Percentiles rank a stretch among this genome's conserved stretches.
Conservation (phyloP, 2,113 vertebrate genomes). For the Paedocypris sp. region DNA sequence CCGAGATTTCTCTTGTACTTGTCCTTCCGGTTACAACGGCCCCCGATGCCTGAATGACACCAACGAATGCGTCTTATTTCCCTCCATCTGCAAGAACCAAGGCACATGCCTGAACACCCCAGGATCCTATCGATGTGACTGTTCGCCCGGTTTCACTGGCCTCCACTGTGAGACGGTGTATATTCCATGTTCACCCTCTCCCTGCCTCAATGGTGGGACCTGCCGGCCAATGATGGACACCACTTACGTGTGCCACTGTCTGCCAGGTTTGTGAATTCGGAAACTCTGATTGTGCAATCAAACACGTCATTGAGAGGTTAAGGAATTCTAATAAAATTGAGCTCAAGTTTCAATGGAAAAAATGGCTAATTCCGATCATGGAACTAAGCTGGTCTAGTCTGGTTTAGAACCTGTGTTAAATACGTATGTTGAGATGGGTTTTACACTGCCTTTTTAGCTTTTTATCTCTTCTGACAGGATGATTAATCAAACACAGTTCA, state of each 20-base stretch:
- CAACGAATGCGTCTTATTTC: constrained; percentile 65
- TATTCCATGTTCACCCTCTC: constrained; percentile 74
- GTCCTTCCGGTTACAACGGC: constrained; percentile 68
- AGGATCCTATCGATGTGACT: constrained; percentile 75
- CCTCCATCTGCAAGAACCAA: constrained; percentile 62
- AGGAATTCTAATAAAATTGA: too few relatives aligned
- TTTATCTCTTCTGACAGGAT: too few relatives aligned
- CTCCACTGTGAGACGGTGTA: constrained; percentile 71
- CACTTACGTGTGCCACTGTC: constrained; percentile 81
- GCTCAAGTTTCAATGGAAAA: too few relatives aligned
- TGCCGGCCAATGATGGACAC: constrained; percentile 75
- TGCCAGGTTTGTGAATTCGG: constrained; percentile 66
- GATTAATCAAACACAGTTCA: background rate
- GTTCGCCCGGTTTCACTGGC: constrained; percentile 71
- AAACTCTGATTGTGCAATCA: too few relatives aligned
- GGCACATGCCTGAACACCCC: constrained; percentile 71
- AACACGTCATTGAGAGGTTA: too few relatives aligned
- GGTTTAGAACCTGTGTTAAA: too few relatives aligned
- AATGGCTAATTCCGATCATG: too few relatives aligned
- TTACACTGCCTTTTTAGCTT: too few relatives aligned
- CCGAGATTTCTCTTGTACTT: constrained; percentile 70
- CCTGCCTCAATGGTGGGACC: constrained; percentile 82
- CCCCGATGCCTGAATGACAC: constrained; percentile 73
- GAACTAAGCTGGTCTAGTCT: too few relatives aligned
- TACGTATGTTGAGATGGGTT: too few relatives aligned